A percentile compares a stretch with the other conserved stretches of the same genome.
Conservation (phyloP, 2,888 invertebrate species). For the Galerucella nymphaeae region DNA sequence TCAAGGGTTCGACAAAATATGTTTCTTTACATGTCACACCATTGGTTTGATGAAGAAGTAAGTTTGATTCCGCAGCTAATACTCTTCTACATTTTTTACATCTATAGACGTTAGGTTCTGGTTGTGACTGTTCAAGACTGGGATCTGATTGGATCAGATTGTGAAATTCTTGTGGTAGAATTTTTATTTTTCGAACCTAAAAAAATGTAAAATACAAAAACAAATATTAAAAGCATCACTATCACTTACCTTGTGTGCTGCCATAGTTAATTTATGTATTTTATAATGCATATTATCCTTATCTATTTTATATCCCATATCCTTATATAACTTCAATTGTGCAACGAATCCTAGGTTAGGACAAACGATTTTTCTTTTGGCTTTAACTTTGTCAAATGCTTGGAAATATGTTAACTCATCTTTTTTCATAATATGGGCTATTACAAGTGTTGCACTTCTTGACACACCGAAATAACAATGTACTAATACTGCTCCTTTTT, state of each 20-base stretch:
- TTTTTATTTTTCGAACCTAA: slow-evolving; percentile 76
- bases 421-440: slow-evolving; percentile 90
- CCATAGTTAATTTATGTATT: slow-evolving; percentile 79
- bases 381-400: slow-evolving; percentile 76
- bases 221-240: background rate
- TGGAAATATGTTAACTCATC: slow-evolving; percentile 78
- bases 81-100: slow-evolving; percentile 84
- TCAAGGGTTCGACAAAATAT: slow-evolving; percentile 88
- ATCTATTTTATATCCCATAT: slow-evolving; percentile 81
- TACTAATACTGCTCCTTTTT: slow-evolving; percentile 78
- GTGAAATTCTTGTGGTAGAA: slow-evolving; percentile 81
- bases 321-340: slow-evolving; percentile 81
- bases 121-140: slow-evolving; percentile 74
- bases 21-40: slow-evolving; percentile 74
- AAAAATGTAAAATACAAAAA: background rate
- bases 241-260: slow-evolving; percentile 78
- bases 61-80: slow-evolving; percentile 83
- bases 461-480: slow-evolving; percentile 95
- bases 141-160: slow-evolving; percentile 86
- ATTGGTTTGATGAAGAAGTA: slow-evolving; percentile 77
- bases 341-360: slow-evolving; percentile 86
- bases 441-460: slow-evolving; percentile 87
- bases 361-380: slow-evolving; percentile 77
- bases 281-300: slow-evolving; percentile 77
- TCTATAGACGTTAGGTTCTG: slow-evolving; percentile 86